phyloP scores from a whole-genome alignment of 1,140 invertebrate species.

The Calosoma granatense region DNA sequence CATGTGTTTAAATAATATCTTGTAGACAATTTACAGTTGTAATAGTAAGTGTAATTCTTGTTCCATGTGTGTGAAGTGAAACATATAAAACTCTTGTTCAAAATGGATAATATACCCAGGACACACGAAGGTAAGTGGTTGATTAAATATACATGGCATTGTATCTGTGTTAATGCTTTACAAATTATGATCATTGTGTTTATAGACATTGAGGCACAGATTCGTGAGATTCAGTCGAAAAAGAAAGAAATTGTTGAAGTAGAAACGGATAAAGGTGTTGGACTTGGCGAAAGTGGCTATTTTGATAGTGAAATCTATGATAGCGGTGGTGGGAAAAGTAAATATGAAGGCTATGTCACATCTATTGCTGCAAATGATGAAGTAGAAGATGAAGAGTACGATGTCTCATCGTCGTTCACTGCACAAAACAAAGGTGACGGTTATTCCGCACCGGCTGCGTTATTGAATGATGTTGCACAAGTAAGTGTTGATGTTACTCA shows the following conservation, averaged over 20 bases:
- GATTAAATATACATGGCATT: neutral
- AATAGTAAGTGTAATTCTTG: no score
- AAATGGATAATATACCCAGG: constrained; percentile 64
- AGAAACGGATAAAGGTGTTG: constrained; percentile 58
- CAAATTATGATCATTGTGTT: constrained; percentile 22
- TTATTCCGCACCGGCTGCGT: constrained; percentile 76
- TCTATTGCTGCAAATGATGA: constrained; percentile 93
- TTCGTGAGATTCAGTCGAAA: constrained; percentile 78
- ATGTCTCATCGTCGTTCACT: constrained; percentile 53
- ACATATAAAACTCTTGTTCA: neutral
- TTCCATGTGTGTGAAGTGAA: no score
- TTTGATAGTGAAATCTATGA: constrained; percentile 94
- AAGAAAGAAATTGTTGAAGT: constrained; percentile 67
- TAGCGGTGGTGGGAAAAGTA: constrained; percentile 53
- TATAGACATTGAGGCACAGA: constrained; percentile 88
- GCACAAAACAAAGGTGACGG: constrained; percentile 57
- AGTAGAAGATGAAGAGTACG: constrained; percentile 81
- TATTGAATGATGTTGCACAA: constrained; percentile 83
- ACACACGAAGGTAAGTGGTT: constrained; percentile 61
- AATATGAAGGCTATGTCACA: constrained; percentile 90
- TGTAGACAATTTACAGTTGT: no score
- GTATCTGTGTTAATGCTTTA: constrained; percentile 25
- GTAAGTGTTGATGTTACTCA: constrained; percentile 42
- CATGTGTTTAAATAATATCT: no score
- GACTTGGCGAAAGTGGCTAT: constrained; percentile 75